Evolutionary conservation across 2,888 invertebrate species (phyloP), one percentile per base, ranked within the genome.

Genomic region (Cataglyphis albicans): DNA sequence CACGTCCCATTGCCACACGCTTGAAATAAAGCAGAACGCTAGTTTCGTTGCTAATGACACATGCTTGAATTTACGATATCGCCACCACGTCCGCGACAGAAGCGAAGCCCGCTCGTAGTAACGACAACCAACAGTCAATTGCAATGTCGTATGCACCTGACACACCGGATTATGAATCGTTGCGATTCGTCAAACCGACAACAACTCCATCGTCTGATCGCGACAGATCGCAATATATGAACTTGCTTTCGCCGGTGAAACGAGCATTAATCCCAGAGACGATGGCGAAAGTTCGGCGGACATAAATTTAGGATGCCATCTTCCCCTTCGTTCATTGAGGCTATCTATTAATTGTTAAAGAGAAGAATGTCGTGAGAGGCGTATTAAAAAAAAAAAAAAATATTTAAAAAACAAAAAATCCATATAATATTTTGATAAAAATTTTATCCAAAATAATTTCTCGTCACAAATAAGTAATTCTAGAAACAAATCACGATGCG

Each of bases 81-180:
- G 82, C 83, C 83, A 61, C 35, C 41, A 63, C 76, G 83, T 75
- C 67, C 9, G 72, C 83, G 86, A 82, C 86, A 84, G 81, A 38
- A 73, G 72, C 72, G 52, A 88, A 86, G 81, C 64, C 86, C 73
- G 80, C 78, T 1, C 83, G 74, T 57, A 82, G 70, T 81, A 70
- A 68, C 72, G 64, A 63, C 85, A 61, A 84, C 83, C 82, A 75
- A 82, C 76, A 74, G 74, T 85, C 90, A 86, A 88, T 90, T 90
- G 87, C 88, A 85, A 84, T 74, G 82, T 72, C 73, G 85, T 67
- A 82, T 91, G 91, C 88, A 86, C 86, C 89, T 91, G 91, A 91
- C 90, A 76, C 85, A 84, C 82, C 64, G 38, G 48, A 61, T 74
- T 82, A 84, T 84, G 76, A 84, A 90, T 90, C 84, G 86, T 81